A percentile compares a stretch with the other conserved stretches of the same genome.
phyloP scores from a whole-genome alignment of 35 echinoderm and acorn worm species.

The Amphiura filiformis region DNA sequence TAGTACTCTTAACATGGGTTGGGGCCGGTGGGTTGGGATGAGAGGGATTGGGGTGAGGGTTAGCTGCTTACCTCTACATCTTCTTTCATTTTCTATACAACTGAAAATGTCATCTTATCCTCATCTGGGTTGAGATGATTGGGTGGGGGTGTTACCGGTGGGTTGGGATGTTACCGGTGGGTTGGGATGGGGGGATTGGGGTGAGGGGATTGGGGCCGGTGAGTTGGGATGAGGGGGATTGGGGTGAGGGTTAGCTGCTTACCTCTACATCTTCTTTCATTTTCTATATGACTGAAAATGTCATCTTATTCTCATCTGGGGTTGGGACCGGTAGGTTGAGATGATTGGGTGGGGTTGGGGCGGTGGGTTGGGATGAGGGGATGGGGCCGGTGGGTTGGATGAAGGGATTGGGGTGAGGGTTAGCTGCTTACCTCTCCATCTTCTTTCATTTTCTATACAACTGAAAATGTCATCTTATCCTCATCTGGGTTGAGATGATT shows the following conservation, averaged over 20 bases:
- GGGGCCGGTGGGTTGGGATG: not conserved
- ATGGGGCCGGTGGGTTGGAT: not conserved
- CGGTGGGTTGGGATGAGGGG: not conserved
- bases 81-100: conserved; percentile 71
- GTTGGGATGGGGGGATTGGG: not conserved
- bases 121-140: conserved; percentile 85
- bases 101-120: conserved; percentile 88
- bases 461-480: conserved; percentile 87
- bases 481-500: conserved; percentile 87
- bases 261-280: conserved; percentile 78
- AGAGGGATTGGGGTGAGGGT: too few relatives aligned
- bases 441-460: conserved; percentile 75
- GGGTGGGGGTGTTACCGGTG: too few relatives aligned
- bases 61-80: conserved; percentile 64
- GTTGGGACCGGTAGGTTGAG: conserved; percentile 38
- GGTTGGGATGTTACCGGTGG: too few relatives aligned
- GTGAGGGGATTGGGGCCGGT: too few relatives aligned
- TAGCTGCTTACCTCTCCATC: conserved; percentile 70
- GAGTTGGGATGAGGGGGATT: not conserved
- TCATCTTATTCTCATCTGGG: conserved; percentile 83
- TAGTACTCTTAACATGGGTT: too few relatives aligned
- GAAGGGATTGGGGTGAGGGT: too few relatives aligned
- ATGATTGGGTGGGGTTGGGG: not conserved
- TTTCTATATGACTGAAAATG: conserved; percentile 89
- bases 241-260: too few relatives aligned